Base-by-base conservation (phyloP, 2,888 invertebrate species). In the Meloe dianella region DNA sequence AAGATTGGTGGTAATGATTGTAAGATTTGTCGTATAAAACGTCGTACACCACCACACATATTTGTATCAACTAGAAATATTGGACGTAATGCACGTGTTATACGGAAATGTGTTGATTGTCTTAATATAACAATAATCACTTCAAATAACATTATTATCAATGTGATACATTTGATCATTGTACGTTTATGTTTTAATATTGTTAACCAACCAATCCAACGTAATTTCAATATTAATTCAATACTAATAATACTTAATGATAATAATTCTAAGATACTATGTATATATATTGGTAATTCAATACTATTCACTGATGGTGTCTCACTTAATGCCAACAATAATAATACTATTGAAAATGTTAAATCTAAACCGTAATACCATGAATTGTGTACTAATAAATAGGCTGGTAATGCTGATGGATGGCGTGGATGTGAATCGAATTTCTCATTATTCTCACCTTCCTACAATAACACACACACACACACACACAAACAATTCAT, bases 361-460 rank as follows among this genome's bases (percentile, higher is more conserved):
- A 95, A 84, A 81, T 95, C 95, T 70, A 95, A 84, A 3, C 91
- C 89, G 80, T 95, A 93, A 84, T 95, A 95, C 92, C 93, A 94
- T 65, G 89, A 89, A 80, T 94, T 95, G 83, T 96, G 95, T 0
- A 95, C 95, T 63, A 95, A 85, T 51, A 95, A 87, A 84, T 95
- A 96, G 0, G 94, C 93, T 6, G 95, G 95, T 68, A 95, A 84
- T 78, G 94, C 93, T 76, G 92, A 90, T 1, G 92, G 91, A 79
- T 91, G 91, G 58, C 90, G 89, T 0, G 95, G 95, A 81, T 95
- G 95, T 0, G 94, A 93, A 81, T 92, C 92, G 80, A 95, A 95
- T 83, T 95, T 95, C 82, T 95, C 95, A 84, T 95, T 96, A 82
- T 95, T 95, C 81, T 90, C 88, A 35, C 95, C 95, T 88, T 95